phyloP scores from a whole-genome alignment of 2,797 vertebrate species.

The Acrossocheilus fasciatus region DNA sequence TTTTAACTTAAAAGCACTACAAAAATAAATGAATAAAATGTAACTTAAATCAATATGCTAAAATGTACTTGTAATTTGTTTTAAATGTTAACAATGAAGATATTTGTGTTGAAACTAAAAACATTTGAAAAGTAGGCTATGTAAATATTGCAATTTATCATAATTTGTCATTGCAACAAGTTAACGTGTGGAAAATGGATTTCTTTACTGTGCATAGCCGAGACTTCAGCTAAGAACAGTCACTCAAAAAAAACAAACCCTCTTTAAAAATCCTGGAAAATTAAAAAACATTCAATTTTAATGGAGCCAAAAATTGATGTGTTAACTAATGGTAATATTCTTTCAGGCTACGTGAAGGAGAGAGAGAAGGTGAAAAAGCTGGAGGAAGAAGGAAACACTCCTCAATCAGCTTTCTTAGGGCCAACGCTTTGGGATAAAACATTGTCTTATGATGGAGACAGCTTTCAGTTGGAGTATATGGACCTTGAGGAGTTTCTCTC shows the following conservation, averaged over 20 bases:
- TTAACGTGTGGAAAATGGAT: not conserved
- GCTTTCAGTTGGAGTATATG: conserved; percentile 94
- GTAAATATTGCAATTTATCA: not conserved
- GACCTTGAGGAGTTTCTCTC: conserved; percentile 93
- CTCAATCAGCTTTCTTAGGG: conserved; percentile 90
- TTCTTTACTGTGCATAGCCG: not conserved
- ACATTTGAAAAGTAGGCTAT: not conserved
- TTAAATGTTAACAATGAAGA: not conserved
- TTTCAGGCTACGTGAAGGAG: conserved; percentile 84
- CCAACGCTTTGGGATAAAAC: conserved; percentile 94
- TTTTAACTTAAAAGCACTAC: not conserved
- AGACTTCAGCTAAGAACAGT: not conserved
- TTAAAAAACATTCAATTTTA: not conserved
- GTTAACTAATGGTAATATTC: not conserved
- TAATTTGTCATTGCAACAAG: not conserved
- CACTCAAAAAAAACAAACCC: not conserved
- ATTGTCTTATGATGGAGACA: conserved; percentile 89
- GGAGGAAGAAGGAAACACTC: conserved; percentile 85
- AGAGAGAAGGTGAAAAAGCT: conserved; percentile 89
- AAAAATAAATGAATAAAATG: not conserved
- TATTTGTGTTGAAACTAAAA: not conserved
- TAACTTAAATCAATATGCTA: not conserved
- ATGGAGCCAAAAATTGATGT: not conserved
- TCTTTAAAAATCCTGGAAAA: not conserved
- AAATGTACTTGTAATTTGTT: not conserved